These are phyloP conservation scores for Oasisia sp. DNA, from an alignment of 2,888 invertebrate species.

Conservation along the genomic window DNA sequence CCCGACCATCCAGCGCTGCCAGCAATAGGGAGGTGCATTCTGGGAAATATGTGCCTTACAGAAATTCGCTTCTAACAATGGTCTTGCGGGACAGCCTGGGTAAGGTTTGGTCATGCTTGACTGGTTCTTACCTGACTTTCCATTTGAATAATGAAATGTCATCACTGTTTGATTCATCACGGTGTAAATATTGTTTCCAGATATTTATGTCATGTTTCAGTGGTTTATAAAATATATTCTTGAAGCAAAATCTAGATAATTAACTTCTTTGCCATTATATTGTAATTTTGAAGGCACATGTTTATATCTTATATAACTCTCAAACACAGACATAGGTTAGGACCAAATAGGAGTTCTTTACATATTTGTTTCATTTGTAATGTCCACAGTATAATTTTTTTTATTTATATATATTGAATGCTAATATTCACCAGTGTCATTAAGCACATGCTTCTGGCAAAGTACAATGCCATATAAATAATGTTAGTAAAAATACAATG, in stretches of 20 bases:
- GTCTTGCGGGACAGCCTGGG: conserved; percentile 61
- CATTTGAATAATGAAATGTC: neutral
- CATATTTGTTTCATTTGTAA: neutral
- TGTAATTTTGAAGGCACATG: neutral
- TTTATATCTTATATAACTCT: neutral
- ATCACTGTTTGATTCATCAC: neutral
- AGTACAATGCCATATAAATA: neutral
- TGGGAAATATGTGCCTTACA: conserved; percentile 56
- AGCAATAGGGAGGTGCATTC: conserved; percentile 36
- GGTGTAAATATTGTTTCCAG: neutral
- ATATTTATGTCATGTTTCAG: neutral
- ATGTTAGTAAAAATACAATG: neutral
- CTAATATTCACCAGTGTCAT: neutral
- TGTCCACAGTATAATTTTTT: neutral
- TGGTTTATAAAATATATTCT: neutral
- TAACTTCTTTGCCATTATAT: neutral
- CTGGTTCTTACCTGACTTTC: neutral
- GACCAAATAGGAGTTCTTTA: neutral
- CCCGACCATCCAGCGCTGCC: conserved; percentile 36
- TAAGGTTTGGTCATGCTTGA: conserved; percentile 38
- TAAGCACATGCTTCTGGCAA: neutral
- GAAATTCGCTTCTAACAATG: conserved; percentile 63
- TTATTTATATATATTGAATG: neutral
- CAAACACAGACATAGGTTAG: neutral
- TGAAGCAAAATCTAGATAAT: no score